phyloP scores from a whole-genome alignment of 2,797 vertebrate species.

The Setipinna tenuifilis region DNA sequence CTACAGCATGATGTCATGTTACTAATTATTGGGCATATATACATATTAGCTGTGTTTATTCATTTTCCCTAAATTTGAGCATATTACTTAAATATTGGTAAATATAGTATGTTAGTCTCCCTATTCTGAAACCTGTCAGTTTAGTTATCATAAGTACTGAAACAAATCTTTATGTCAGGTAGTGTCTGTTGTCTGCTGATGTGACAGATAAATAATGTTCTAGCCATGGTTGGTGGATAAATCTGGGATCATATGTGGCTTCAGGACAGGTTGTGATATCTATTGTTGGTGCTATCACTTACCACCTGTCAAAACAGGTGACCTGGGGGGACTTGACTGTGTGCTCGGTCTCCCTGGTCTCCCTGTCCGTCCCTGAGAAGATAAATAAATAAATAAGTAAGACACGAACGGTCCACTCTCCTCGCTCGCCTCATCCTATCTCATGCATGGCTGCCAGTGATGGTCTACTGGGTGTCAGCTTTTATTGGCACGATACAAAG shows the following conservation, averaged over 20 bases:
- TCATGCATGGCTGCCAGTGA: constrained; percentile 85
- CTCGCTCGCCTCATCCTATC: constrained; percentile 79
- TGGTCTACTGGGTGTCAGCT: constrained; percentile 81
- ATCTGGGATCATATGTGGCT: background rate
- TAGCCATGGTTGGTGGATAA: background rate
- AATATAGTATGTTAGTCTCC: background rate
- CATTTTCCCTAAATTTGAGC: too few relatives aligned
- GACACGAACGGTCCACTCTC: constrained; percentile 79
- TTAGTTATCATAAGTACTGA: background rate
- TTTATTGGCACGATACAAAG: constrained; percentile 83
- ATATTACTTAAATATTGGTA: background rate
- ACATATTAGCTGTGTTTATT: background rate
- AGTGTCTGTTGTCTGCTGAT: background rate
- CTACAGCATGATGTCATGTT: background rate
- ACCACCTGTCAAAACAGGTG: constrained; percentile 68
- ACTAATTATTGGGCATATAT: background rate
- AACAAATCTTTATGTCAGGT: background rate
- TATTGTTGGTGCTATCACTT: background rate
- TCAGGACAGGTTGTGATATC: background rate
- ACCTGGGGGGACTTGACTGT: constrained; percentile 63
- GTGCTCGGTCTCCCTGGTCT: constrained; percentile 48
- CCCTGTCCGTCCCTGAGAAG: constrained; percentile 64
- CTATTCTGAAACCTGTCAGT: background rate
- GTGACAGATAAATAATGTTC: background rate
- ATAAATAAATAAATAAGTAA: constrained; percentile 77